Evolutionary conservation across 2,888 invertebrate species (phyloP), one percentile per base, ranked within the genome.

Genomic region (Trypoxylon attenuatum): DNA sequence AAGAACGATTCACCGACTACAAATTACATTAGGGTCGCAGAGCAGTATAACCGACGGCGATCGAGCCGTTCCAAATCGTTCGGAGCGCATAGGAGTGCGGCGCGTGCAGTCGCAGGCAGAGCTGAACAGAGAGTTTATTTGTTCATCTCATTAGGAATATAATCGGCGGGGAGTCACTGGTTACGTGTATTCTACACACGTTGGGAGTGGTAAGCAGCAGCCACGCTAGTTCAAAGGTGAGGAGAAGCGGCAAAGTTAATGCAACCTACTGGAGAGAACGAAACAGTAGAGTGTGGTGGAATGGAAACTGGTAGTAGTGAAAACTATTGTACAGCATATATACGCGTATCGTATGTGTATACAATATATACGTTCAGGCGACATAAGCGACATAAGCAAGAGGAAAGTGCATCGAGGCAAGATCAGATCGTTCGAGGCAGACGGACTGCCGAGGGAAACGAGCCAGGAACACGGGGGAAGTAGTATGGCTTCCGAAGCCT

Each of bases 401-500:
- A 69, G 58, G 33, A 60, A 53, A 55, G 57, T 45, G 59, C 59
- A 60, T 70, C 60, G 68, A 62, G 53, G 54, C 39, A 15, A 75
- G 72, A 73, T 72, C 66, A 57, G 72, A 67, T 73, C 62, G 75
- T 33, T 49, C 49, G 56, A 51, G 42, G 63, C 56, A 56, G 69
- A 54, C 53, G 18, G 47, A 57, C 54, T 54, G 33, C n/a, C 46
- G 63, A 73, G 69, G 73, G 71, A 62, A 63, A 61, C 64, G 69
- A 72, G 64, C 47, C 66, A 76, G 71, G 71, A 76, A 76, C 73
- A 73, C 71, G 71, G 81, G 82, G 78, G 74, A 76, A 72, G 63
- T 75, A 60, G 56, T 83, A 81, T 38, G 85, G 85, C 84, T 85
- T 85, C 85, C 53, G 84, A 85, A 84, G 84, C 85, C 84, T 80